phyloP scores from a whole-genome alignment of 1,140 invertebrate species.

The Dufourea novaeangliae region DNA sequence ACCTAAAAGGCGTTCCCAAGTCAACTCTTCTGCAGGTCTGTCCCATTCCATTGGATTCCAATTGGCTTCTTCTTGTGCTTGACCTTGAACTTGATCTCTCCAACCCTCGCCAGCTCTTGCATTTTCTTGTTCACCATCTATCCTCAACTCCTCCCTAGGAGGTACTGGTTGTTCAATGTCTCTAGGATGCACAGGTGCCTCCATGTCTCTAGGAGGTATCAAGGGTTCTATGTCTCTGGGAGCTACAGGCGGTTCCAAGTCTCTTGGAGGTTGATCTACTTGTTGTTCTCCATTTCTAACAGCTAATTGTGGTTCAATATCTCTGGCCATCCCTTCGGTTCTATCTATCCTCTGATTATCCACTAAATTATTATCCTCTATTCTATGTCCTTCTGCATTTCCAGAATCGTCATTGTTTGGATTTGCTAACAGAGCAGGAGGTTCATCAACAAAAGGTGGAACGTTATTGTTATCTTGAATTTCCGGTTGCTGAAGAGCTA shows the following conservation, averaged over 20 bases:
- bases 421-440: conserved; percentile 62
- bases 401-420: conserved; percentile 56
- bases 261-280: not conserved
- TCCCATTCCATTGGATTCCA: conserved; percentile 99
- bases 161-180: conserved; percentile 52
- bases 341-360: conserved; percentile 51
- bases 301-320: conserved; percentile 37
- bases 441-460: conserved; percentile 76
- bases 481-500: conserved; percentile 66
- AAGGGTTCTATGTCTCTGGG: conserved; percentile 35
- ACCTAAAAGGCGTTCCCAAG: conserved; percentile 97
- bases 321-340: conserved; percentile 35
- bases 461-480: conserved; percentile 80
- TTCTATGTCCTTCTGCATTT: conserved; percentile 47
- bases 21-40: conserved; percentile 97
- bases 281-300: conserved; percentile 50
- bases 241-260: not conserved
- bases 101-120: conserved; percentile 73
- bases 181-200: conserved; percentile 50
- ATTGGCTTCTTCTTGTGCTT: conserved; percentile 91
- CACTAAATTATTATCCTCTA: conserved; percentile 58
- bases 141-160: conserved; percentile 59
- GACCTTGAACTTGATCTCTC: conserved; percentile 78
- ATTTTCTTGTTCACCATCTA: conserved; percentile 61
- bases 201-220: conserved; percentile 41